phyloP scores from a whole-genome alignment of 2,888 invertebrate genomes.

The Chaitophorus viminalis region DNA sequence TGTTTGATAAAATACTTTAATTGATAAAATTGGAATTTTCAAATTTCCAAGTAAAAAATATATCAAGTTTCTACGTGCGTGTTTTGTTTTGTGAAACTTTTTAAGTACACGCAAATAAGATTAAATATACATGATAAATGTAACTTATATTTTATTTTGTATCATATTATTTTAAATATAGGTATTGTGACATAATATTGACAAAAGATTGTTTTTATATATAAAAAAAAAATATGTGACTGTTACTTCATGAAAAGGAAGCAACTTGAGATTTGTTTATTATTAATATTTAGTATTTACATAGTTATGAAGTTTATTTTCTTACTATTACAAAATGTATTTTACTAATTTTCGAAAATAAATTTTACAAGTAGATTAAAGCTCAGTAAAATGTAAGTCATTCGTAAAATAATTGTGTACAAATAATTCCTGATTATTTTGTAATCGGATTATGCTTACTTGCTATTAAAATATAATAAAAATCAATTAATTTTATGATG shows the following conservation, averaged over 20 bases:
- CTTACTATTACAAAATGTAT: neutral
- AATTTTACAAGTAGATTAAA: neutral
- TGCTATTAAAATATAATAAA: conserved; percentile 4
- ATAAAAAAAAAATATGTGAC: no score
- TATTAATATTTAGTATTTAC: no score
- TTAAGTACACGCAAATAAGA: no score
- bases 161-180: neutral
- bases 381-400: neutral
- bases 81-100: no score
- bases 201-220: neutral
- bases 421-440: neutral
- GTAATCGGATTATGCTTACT: neutral
- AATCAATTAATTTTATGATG: neutral
- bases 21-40: no score
- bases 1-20: no score
- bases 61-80: no score
- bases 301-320: no score
- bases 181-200: neutral
- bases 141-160: neutral
- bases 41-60: no score
- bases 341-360: neutral
- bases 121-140: no score
- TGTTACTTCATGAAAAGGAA: no score
- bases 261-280: neutral
- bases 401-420: neutral